phyloP scores from a whole-genome alignment of 2,113 vertebrate species.

The Leuciscus idus region DNA sequence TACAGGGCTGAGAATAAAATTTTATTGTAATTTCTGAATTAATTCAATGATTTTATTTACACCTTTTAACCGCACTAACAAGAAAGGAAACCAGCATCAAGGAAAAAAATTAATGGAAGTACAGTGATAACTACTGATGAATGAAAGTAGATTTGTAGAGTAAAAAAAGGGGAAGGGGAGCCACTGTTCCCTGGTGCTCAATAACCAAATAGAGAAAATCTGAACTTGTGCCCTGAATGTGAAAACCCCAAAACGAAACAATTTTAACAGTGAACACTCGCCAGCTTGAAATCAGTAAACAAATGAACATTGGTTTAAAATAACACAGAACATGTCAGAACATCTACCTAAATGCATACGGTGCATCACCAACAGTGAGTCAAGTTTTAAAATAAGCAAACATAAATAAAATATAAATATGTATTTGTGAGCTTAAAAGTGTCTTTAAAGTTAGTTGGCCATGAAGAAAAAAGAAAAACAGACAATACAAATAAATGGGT shows the following conservation, averaged over 20 bases:
- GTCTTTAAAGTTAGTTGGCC: conserved; percentile 47
- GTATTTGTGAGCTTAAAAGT: conserved; percentile 68
- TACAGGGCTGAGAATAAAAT: conserved; percentile 28
- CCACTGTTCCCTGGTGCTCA: conserved; percentile 30
- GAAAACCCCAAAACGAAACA: neutral
- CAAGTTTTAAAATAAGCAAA: conserved; percentile 64
- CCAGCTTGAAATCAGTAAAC: neutral
- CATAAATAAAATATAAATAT: conserved; percentile 65
- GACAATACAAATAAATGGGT: conserved; percentile 28
- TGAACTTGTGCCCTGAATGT: neutral
- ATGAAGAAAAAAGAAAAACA: conserved; percentile 44
- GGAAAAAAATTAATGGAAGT: neutral
- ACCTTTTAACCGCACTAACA: neutral
- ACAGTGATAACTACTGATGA: neutral
- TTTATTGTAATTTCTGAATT: conserved; percentile 35
- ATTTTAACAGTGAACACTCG: neutral
- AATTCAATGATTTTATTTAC: conserved; percentile 58
- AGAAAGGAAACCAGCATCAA: neutral
- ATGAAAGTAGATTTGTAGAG: neutral
- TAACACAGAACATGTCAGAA: conserved; percentile 35
- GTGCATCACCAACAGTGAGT: conserved; percentile 44
- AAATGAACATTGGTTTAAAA: neutral
- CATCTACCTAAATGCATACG: conserved; percentile 11
- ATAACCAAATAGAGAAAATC: neutral
- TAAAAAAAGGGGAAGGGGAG: neutral